Evolutionary conservation across 2,113 vertebrate genomes (phyloP).

Genomic region (Smithornis capensis): DNA sequence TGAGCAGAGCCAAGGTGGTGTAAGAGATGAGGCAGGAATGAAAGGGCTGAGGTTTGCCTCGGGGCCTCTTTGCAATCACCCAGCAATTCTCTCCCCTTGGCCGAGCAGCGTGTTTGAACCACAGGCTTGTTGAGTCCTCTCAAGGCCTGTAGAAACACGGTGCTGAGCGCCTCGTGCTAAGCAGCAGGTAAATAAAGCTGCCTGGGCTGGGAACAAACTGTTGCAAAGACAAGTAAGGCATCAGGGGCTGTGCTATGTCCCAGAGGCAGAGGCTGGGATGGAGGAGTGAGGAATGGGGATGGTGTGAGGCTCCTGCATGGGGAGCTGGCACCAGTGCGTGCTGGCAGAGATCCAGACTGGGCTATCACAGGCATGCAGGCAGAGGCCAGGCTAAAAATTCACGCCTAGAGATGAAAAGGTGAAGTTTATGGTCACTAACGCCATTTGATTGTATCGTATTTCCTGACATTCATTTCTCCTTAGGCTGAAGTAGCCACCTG

Average conservation of each 20-base stretch:
- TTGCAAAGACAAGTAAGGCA: neutral
- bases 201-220: neutral
- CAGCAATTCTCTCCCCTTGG: conserved; percentile 29
- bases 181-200: conserved; percentile 20
- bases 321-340: neutral
- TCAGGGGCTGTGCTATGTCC: neutral
- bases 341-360: neutral
- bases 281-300: neutral
- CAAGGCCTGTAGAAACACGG: conserved; percentile 56
- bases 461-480: accelerated
- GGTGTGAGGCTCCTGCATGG: neutral
- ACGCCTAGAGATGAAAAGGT: neutral
- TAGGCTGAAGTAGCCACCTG: neutral
- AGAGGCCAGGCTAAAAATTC: neutral
- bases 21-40: conserved; percentile 58
- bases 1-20: conserved; percentile 29
- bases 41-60: conserved; percentile 64
- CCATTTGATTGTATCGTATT: neutral
- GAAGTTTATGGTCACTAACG: neutral
- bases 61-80: conserved; percentile 52
- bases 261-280: neutral
- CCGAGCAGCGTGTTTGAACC: conserved; percentile 2
- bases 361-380: neutral
- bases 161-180: neutral
- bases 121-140: conserved; percentile 41